Conservation (phyloP, 2,113 vertebrate genomes). For the Acrocephalus arundinaceus region DNA sequence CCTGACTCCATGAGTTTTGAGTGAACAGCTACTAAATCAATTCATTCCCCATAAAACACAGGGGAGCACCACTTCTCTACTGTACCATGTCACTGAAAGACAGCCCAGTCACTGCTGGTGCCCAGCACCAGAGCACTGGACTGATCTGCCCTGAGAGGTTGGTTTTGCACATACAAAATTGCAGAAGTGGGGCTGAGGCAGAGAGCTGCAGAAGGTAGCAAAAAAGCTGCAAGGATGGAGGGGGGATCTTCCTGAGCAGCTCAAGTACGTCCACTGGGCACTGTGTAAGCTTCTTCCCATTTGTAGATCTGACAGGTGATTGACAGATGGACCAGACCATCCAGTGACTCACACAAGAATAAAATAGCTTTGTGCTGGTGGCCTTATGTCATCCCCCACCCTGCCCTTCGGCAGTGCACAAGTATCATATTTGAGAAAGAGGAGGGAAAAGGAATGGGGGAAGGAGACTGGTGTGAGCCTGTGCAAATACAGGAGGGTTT, state of each 20-base stretch:
- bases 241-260: neutral
- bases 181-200: neutral
- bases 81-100: neutral
- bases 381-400: neutral
- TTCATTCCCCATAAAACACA: neutral
- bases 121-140: neutral
- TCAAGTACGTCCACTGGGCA: neutral
- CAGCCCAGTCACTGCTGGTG: neutral
- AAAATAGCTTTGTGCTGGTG: neutral
- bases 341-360: neutral
- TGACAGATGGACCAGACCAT: neutral
- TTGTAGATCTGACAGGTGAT: neutral
- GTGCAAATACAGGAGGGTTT: neutral
- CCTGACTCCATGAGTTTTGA: neutral
- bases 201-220: neutral
- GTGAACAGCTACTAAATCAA: neutral
- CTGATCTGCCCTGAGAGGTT: neutral
- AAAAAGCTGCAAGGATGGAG: neutral
- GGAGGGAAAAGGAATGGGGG: neutral
- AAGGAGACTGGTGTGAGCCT: neutral
- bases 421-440: neutral
- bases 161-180: neutral
- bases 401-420: neutral
- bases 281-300: neutral
- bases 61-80: neutral